Percentiles rank a stretch among this genome's conserved stretches.
Evolutionary conservation across 2,797 vertebrate species (phyloP).

Genomic region (Poecilia gillii): DNA sequence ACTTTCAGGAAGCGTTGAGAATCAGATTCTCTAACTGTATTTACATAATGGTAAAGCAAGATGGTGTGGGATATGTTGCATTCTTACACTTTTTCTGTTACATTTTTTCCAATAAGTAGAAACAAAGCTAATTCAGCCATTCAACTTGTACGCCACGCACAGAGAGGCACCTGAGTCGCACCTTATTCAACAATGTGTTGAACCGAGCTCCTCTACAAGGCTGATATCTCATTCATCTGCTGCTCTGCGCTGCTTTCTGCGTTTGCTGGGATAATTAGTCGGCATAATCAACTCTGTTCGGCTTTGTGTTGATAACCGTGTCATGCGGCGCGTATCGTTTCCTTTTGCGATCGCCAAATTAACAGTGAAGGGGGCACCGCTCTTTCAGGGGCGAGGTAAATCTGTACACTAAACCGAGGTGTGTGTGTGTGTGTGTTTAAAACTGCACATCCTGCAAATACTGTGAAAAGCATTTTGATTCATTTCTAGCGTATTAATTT

Average conservation of each 20-base stretch:
- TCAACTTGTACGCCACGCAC: conserved; percentile 39
- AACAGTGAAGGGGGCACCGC: conserved; percentile 32
- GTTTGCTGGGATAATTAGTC: conserved; percentile 70
- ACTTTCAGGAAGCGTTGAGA: conserved; percentile 2
- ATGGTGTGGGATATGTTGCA: not conserved
- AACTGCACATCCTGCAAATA: conserved; percentile 25
- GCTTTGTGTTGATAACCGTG: conserved; percentile 63
- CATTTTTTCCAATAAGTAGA: conserved; percentile 15
- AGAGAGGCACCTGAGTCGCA: conserved; percentile 53
- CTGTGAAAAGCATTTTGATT: conserved; percentile 33
- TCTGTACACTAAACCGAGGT: conserved; percentile 28
- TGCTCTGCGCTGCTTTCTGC: conserved; percentile 59
- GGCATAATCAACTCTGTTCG: conserved; percentile 64
- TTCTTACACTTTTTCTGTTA: not conserved
- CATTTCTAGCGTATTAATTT: not conserved
- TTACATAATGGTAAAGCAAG: too few species aligned
- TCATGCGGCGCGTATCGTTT: conserved; percentile 37
- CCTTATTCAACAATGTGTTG: conserved; percentile 49
- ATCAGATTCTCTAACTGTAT: conserved; percentile 3
- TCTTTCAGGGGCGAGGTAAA: conserved; percentile 47
- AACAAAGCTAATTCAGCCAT: conserved; percentile 38
- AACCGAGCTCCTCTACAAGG: conserved; percentile 61
- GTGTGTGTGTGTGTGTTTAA: not conserved
- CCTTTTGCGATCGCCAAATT: conserved; percentile 31
- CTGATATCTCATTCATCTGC: conserved; percentile 70